These are phyloP conservation scores for Cuculus canorus DNA, from an alignment of 2,797 vertebrate species.

Conservation along the genomic window DNA sequence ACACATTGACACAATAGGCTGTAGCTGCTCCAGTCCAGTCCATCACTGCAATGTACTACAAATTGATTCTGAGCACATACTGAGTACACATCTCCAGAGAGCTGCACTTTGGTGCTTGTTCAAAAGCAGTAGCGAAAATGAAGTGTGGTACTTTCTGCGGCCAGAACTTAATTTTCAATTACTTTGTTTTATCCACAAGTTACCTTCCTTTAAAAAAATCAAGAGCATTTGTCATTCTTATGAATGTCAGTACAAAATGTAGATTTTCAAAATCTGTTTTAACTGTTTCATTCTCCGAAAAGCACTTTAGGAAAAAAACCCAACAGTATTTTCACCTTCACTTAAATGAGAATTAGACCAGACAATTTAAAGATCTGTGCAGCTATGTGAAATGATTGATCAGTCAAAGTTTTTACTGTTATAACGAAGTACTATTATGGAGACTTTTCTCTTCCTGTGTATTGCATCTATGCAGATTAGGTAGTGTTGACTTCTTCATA, in stretches of 20 bases:
- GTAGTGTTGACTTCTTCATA: not conserved
- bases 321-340: not conserved
- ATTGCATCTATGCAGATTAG: rapidly evolving
- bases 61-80: conserved; percentile 7
- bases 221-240: not conserved
- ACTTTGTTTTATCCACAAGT: not conserved
- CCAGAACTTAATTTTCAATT: not conserved
- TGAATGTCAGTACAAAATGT: not conserved
- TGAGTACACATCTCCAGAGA: not conserved
- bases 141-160: not conserved
- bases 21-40: not conserved
- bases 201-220: not conserved
- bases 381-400: not conserved
- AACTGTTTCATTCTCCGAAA: not conserved
- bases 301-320: not conserved
- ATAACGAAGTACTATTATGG: no score
- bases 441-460: not conserved
- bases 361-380: not conserved
- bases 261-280: not conserved
- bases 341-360: not conserved
- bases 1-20: not conserved
- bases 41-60: not conserved
- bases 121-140: not conserved
- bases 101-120: not conserved
- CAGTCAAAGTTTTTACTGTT: not conserved